phyloP scores from a whole-genome alignment of 2,113 vertebrate species.

The Sander lucioperca region DNA sequence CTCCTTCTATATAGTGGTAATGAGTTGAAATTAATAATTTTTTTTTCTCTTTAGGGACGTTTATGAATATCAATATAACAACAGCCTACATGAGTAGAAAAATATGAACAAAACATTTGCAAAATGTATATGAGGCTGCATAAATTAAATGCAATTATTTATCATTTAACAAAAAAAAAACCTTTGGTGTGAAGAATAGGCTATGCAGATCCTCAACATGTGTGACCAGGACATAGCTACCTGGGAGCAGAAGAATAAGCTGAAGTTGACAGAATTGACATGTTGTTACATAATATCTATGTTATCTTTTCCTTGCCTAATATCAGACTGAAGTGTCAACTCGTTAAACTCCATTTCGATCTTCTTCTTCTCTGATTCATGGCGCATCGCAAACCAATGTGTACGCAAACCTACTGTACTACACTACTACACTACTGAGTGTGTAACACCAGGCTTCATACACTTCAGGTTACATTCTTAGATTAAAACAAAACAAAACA shows the following conservation, averaged over 20 bases:
- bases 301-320: too few species aligned
- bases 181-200: background rate
- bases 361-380: too few species aligned
- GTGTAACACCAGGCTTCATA: too few species aligned
- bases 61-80: conserved; percentile 5
- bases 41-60: background rate
- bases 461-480: too few species aligned
- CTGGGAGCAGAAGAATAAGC: background rate
- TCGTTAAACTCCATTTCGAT: too few species aligned
- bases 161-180: background rate
- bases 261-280: background rate
- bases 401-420: too few species aligned
- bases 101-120: background rate
- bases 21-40: conserved; percentile 8
- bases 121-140: background rate
- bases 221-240: background rate
- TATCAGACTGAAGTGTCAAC: too few species aligned
- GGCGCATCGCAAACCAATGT: too few species aligned
- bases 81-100: background rate
- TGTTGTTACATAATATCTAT: background rate
- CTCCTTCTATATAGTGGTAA: conserved; percentile 7
- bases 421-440: too few species aligned
- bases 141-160: background rate
- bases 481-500: too few species aligned
- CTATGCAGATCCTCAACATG: background rate